Percentiles rank a stretch among this genome's conserved stretches.
Evolutionary conservation across 2,113 vertebrate genomes (phyloP).

Genomic region (Cebus imitator): DNA sequence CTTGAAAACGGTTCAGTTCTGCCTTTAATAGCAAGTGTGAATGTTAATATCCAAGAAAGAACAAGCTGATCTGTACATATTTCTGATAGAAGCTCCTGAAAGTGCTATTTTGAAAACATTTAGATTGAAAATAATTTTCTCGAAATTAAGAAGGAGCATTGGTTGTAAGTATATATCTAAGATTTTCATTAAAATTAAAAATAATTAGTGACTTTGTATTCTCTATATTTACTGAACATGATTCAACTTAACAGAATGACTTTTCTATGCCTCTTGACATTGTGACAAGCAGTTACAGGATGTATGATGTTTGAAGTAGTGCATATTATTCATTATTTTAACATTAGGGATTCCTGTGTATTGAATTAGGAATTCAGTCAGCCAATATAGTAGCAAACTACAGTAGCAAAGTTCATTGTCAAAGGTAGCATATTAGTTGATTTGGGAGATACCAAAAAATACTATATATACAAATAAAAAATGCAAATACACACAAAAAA

Average conservation of each 20-base stretch:
- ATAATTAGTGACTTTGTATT: background rate
- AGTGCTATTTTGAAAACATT: background rate
- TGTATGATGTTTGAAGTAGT: background rate
- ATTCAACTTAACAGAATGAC: background rate
- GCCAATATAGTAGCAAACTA: background rate
- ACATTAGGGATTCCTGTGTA: background rate
- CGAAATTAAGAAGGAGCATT: slow-evolving; percentile 20
- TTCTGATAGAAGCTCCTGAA: background rate
- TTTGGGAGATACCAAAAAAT: background rate
- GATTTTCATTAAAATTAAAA: slow-evolving; percentile 19
- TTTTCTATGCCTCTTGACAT: background rate
- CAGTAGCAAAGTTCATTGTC: background rate
- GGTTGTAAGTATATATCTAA: background rate
- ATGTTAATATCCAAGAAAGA: background rate
- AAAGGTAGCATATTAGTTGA: background rate
- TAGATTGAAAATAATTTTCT: slow-evolving; percentile 39
- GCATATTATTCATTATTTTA: background rate
- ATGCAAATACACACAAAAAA: background rate
- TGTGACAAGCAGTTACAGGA: background rate
- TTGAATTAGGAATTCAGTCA: background rate
- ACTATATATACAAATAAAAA: background rate
- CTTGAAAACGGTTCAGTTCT: slow-evolving; percentile 93
- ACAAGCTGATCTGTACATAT: background rate
- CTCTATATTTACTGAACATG: background rate
- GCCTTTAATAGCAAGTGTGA: slow-evolving; percentile 81